Conservation (phyloP, 2,888 invertebrate genomes). For the Graphium colonna region DNA sequence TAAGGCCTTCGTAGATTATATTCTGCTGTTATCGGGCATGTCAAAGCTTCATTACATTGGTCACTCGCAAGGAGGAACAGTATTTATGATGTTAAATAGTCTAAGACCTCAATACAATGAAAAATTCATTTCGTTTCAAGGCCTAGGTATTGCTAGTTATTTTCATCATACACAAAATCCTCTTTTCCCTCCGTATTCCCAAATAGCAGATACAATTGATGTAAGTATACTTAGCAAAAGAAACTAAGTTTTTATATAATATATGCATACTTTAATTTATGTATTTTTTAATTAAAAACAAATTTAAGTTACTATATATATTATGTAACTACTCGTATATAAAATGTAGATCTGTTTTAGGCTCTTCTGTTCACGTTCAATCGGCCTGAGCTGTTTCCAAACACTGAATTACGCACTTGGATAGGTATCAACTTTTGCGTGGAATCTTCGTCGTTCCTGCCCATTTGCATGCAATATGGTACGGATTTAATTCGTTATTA, state of each 20-base stretch:
- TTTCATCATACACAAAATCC: not conserved
- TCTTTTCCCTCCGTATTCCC: not conserved
- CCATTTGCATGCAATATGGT: not conserved
- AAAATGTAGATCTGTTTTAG: no score
- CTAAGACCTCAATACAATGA: conserved; percentile 82
- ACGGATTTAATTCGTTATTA: no score
- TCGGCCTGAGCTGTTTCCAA: not conserved
- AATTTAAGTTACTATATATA: no score
- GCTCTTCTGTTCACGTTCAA: not conserved
- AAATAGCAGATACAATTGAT: not conserved
- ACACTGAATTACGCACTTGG: not conserved
- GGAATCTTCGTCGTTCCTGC: not conserved
- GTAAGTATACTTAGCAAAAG: not conserved
- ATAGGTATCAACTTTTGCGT: not conserved
- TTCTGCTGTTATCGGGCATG: no score
- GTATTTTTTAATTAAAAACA: no score
- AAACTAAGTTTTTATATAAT: no score
- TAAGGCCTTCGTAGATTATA: no score
- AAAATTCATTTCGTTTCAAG: conserved; percentile 75
- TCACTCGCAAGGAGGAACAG: conserved; percentile 86
- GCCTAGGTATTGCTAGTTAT: not conserved
- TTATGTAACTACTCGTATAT: no score
- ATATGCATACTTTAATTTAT: no score
- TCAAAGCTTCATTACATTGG: conserved; percentile 86
- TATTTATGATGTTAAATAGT: conserved; percentile 84